phyloP scores from a whole-genome alignment of 2,888 invertebrate genomes.

The Thumatha senex region DNA sequence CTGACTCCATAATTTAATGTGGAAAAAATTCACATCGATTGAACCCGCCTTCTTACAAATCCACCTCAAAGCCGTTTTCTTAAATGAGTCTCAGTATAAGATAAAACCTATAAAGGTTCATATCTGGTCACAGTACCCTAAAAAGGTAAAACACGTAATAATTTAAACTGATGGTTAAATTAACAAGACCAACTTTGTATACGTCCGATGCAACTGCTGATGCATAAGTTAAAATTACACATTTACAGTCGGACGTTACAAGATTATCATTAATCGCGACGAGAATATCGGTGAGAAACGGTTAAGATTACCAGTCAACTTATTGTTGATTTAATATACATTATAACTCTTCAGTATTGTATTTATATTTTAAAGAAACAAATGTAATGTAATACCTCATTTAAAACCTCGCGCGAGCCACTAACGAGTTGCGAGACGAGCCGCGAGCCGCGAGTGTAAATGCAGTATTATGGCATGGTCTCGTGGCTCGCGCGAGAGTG shows the following conservation, averaged over 20 bases:
- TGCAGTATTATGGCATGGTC: no score
- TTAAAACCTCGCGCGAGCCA: no score
- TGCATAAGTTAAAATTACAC: constrained; percentile 17
- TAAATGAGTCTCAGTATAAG: no score
- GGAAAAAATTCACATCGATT: no score
- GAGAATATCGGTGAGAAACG: constrained; percentile 5
- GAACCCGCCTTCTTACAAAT: no score
- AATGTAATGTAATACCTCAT: no score
- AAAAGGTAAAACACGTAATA: constrained; percentile 18
- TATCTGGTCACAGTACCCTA: not conserved
- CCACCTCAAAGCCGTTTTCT: no score
- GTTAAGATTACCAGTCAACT: not conserved
- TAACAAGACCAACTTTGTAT: constrained; percentile 18
- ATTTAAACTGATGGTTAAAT: constrained; percentile 26
- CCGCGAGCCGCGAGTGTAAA: no score
- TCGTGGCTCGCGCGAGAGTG: no score
- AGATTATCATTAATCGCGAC: constrained; percentile 15
- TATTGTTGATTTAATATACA: not conserved
- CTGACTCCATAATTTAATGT: no score
- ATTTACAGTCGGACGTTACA: constrained; percentile 12
- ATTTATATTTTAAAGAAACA: not conserved
- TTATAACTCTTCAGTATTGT: not conserved
- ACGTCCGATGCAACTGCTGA: constrained; percentile 2
- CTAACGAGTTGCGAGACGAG: no score
- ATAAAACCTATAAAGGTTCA: no score